These are phyloP conservation scores for Protonemura montana DNA, from an alignment of 2,888 invertebrate species.

Conservation along the genomic window DNA sequence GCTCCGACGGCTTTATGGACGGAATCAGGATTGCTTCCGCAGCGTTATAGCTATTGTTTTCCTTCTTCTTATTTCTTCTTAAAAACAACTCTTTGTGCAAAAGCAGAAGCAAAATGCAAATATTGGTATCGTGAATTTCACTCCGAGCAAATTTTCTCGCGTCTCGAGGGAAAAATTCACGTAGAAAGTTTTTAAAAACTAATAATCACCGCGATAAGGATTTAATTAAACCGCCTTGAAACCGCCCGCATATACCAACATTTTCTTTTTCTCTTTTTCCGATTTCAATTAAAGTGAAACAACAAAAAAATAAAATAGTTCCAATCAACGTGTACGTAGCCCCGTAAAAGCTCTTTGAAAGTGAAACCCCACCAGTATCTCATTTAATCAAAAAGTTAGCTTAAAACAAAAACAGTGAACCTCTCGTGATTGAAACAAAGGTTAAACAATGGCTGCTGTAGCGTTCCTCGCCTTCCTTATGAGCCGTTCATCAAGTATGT, in stretches of 20 bases:
- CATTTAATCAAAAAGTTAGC: slow-evolving; percentile 29
- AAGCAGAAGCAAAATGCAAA: background rate
- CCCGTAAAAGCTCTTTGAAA: slow-evolving; percentile 12
- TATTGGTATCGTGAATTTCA: background rate
- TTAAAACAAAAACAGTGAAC: slow-evolving; percentile 4
- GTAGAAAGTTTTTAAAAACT: background rate
- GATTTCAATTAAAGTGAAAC: background rate
- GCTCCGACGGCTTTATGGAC: background rate
- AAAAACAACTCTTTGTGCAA: background rate
- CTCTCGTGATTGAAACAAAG: background rate
- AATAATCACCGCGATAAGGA: background rate
- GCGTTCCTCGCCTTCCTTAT: background rate
- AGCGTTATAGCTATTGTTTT: background rate
- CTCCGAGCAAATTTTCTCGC: background rate
- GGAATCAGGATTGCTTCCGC: background rate
- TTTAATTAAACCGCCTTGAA: background rate
- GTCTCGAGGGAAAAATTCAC: background rate
- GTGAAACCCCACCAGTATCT: background rate
- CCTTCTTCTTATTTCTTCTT: background rate
- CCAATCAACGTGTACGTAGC: slow-evolving; percentile 12
- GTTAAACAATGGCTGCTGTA: background rate
- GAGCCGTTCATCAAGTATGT: slow-evolving; percentile 7
- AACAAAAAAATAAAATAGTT: background rate
- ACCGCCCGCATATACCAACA: background rate
- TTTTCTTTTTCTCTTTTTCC: background rate